Percentiles rank a stretch among this genome's conserved stretches.
phyloP scores from a whole-genome alignment of 1,140 invertebrate genomes.

The Yoshiicerus persimilis region DNA sequence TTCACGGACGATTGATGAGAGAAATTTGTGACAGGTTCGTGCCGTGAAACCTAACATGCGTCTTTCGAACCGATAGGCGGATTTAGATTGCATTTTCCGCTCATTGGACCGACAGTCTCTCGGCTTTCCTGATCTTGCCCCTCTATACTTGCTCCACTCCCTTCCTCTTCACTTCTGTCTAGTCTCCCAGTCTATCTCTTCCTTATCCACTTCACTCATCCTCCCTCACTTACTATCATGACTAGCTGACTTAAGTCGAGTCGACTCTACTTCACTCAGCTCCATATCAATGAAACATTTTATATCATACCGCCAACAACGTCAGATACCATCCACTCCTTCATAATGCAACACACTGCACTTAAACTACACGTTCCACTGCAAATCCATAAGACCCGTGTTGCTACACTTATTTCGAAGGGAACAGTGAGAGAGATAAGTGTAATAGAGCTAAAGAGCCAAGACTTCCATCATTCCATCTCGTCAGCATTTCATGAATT shows the following conservation, averaged over 20 bases:
- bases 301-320: not conserved
- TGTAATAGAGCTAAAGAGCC: not conserved
- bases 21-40: constrained; percentile 42
- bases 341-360: not conserved
- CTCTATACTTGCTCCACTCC: not conserved
- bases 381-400: too few species aligned
- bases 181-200: constrained; percentile 1
- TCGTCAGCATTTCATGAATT: constrained; percentile 20
- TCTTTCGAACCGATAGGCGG: constrained; percentile 27
- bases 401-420: too few species aligned
- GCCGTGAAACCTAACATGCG: constrained; percentile 37
- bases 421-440: not conserved
- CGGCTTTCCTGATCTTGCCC: constrained; percentile 22
- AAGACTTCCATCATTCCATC: constrained; percentile 17
- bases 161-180: not conserved
- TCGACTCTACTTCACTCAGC: not conserved
- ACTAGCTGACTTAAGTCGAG: constrained; percentile 4
- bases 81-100: constrained; percentile 41
- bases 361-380: not conserved
- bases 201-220: constrained; percentile 11
- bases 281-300: not conserved
- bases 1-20: constrained; percentile 44
- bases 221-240: not conserved
- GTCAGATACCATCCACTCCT: too few species aligned
- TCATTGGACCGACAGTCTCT: constrained; percentile 31